These are phyloP conservation scores for Scolopax bukidnonensis DNA, from an alignment of 2,797 vertebrate genomes.

Conservation along the genomic window DNA sequence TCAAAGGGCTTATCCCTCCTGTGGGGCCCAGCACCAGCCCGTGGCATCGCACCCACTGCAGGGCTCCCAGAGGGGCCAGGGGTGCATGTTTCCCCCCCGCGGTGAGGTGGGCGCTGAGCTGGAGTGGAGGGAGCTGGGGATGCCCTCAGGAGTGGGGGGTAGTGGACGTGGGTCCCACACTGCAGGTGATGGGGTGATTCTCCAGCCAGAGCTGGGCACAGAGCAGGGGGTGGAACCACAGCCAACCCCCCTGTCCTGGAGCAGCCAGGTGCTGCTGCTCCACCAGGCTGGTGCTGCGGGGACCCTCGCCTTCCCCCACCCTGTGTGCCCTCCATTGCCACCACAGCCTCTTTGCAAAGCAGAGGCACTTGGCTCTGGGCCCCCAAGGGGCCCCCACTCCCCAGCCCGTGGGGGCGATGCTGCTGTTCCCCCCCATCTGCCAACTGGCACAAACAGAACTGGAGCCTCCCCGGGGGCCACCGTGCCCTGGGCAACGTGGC, in stretches of 20 bases:
- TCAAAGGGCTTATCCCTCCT: background rate
- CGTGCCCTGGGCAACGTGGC: background rate
- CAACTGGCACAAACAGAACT: background rate
- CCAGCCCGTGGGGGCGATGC: background rate
- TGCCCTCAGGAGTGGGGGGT: background rate
- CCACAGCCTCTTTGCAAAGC: background rate
- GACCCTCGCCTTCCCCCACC: background rate
- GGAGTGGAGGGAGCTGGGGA: fast-evolving
- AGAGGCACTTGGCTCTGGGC: fast-evolving
- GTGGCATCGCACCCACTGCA: fast-evolving
- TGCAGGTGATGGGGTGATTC: fast-evolving
- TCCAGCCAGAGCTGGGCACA: background rate
- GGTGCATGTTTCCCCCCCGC: fast-evolving
- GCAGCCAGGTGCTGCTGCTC: background rate
- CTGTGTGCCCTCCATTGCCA: background rate
- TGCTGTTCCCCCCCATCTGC: background rate
- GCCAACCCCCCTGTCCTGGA: background rate
- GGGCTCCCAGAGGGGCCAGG: background rate
- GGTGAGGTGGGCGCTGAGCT: background rate
- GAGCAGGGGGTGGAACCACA: background rate
- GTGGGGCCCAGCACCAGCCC: background rate
- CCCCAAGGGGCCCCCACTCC: background rate
- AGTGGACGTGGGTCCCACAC: background rate
- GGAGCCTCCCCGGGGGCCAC: background rate
- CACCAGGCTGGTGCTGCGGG: fast-evolving